These are phyloP conservation scores for Ascaphus truei DNA, from an alignment of 2,113 vertebrate species.

Conservation along the genomic window DNA sequence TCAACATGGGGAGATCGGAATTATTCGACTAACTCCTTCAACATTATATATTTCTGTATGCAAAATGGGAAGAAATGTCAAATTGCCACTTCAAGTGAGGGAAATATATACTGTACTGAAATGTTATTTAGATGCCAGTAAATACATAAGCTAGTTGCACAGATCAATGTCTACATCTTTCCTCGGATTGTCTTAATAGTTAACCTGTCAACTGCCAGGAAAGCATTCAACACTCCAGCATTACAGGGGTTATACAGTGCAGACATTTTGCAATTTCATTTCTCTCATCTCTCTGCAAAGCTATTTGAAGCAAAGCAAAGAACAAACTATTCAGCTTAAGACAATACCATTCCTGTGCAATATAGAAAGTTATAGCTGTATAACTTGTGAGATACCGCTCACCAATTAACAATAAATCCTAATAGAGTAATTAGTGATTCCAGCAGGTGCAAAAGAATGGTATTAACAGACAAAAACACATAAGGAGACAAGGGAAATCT, in stretches of 20 bases:
- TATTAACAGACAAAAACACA: too few relatives aligned
- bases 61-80: neutral
- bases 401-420: too few relatives aligned
- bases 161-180: neutral
- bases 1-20: too few relatives aligned
- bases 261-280: neutral
- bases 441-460: too few relatives aligned
- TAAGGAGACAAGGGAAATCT: too few relatives aligned
- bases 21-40: neutral
- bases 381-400: too few relatives aligned
- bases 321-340: neutral
- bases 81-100: slow-evolving; percentile 2
- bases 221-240: neutral
- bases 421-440: too few relatives aligned
- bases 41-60: neutral
- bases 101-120: slow-evolving; percentile 3
- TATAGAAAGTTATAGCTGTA: neutral
- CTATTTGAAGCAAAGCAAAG: neutral
- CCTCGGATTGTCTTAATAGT: slow-evolving; percentile 3
- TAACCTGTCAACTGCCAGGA: slow-evolving; percentile 15
- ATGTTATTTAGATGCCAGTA: neutral
- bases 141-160: neutral
- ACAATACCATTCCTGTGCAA: neutral
- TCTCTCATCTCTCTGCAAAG: neutral
- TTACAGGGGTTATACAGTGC: neutral